Evolutionary conservation across 2,888 invertebrate species (phyloP).

Genomic region (Maniola hyperantus): DNA sequence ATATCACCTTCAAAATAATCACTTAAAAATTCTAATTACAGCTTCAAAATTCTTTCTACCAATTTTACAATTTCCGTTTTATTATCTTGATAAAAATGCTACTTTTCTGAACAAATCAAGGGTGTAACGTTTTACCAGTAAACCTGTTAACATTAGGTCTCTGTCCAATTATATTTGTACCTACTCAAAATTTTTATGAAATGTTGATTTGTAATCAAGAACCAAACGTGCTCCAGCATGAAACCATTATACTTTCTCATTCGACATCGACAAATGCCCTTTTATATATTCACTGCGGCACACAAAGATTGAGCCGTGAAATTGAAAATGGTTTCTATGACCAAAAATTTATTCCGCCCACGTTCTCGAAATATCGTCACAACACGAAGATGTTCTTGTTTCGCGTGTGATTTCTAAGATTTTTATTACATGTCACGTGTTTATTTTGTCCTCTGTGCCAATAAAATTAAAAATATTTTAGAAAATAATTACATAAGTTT

Average conservation of each 20-base stretch:
- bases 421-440: conserved; percentile 7
- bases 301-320: conserved; percentile 81
- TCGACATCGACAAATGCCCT: conserved; percentile 80
- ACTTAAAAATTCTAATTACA: not conserved
- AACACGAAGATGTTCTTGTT: conserved; percentile 52
- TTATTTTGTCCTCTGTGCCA: not conserved
- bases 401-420: conserved; percentile 42
- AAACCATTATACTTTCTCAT: conserved; percentile 76
- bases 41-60: not conserved
- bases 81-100: not conserved
- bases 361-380: conserved; percentile 70
- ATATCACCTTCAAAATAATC: not conserved
- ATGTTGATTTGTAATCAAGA: conserved; percentile 49
- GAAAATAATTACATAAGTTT: too few species aligned
- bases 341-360: conserved; percentile 77
- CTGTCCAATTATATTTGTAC: not conserved
- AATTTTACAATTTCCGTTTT: not conserved
- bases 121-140: too few species aligned
- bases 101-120: not conserved
- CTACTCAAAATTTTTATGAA: not conserved
- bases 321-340: conserved; percentile 81
- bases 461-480: not conserved
- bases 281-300: conserved; percentile 80
- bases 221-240: conserved; percentile 73
- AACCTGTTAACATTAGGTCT: too few species aligned